Base-by-base conservation (phyloP, 2,113 vertebrate species). In the Ascaphus truei region DNA sequence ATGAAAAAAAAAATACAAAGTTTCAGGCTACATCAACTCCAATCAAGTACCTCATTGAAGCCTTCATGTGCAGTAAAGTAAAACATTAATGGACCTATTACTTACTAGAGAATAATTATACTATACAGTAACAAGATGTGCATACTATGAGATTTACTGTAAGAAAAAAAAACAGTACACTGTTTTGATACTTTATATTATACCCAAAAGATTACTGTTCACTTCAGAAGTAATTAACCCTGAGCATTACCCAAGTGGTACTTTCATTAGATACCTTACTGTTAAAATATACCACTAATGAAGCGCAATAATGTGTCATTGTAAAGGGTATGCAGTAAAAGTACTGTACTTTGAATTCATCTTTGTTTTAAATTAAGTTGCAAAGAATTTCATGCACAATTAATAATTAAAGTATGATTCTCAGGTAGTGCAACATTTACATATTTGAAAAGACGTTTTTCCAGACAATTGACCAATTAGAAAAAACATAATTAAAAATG, bases 291-390 rank as follows among this genome's bases (percentile, higher is more conserved):
- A 60, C 55, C 31, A 59, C 66, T 68, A 68, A 68, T 50, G 55
- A 59, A 60, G 66, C 48, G 37, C 66, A 36, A 51, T 68, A 68
- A 60, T 48, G 30, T 13, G 30, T 20, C 8, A 31, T n/a, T 20
- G 29, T 68, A 60, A 68, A 51, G 66, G 43, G 30, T 68, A 51
- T 37, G 29, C 33, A 50, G n/a, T 37, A 37, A 59, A 48, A 59
- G 26, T 56, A 20, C 23, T 26, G 29, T 33, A 68, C 65, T 68
- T 60, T 37, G 41, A 59, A 68, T 51, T 60, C 66, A 59, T 68
- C 43, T 50, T 50, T 68, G 55, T 68, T 68, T 59, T 55, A 68
- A 60, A 68, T 68, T 68, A 68, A 67, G 51, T 56, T 67, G 63
- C 51, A 67, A 29, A 56, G 63, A 45, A 67, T 67, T 67, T 68